These are phyloP conservation scores for Chiroxiphia lanceolata DNA, from an alignment of 2,797 vertebrate species.

Conservation along the genomic window DNA sequence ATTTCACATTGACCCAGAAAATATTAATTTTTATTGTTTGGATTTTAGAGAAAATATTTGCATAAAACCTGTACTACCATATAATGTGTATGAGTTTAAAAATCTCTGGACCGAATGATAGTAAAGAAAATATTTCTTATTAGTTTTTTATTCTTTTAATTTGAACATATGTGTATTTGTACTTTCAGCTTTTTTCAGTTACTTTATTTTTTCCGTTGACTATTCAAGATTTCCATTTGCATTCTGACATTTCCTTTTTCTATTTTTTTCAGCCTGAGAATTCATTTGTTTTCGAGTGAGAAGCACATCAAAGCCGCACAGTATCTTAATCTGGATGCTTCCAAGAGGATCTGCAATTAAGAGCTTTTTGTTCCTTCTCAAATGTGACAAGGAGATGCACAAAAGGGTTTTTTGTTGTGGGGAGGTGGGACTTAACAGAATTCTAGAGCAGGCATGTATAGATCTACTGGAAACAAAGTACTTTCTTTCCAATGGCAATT, in stretches of 20 bases:
- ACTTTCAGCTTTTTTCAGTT: not conserved
- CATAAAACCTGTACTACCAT: slow-evolving; percentile 32
- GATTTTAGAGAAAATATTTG: slow-evolving; percentile 29
- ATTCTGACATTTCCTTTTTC: not conserved
- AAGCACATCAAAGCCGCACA: not conserved
- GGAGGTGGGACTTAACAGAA: not conserved
- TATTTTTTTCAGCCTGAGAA: not conserved
- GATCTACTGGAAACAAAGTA: not conserved
- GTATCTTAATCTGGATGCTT: not conserved
- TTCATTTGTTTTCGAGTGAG: not conserved
- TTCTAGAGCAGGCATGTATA: not conserved
- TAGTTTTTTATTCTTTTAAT: not conserved
- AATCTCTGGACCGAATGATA: not conserved
- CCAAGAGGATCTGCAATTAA: not conserved
- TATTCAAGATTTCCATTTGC: not conserved
- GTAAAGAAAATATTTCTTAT: not conserved
- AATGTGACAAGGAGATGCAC: not conserved
- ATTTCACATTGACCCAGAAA: slow-evolving; percentile 32
- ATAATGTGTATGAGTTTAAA: slow-evolving; percentile 35
- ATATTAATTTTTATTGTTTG: slow-evolving; percentile 45
- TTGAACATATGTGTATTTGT: not conserved
- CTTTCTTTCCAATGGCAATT: not conserved
- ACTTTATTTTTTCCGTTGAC: not conserved
- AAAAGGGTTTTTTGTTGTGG: not conserved
- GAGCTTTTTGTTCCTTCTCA: not conserved